Conservation (phyloP, 2,113 vertebrate species). For the Sebastes fasciatus region DNA sequence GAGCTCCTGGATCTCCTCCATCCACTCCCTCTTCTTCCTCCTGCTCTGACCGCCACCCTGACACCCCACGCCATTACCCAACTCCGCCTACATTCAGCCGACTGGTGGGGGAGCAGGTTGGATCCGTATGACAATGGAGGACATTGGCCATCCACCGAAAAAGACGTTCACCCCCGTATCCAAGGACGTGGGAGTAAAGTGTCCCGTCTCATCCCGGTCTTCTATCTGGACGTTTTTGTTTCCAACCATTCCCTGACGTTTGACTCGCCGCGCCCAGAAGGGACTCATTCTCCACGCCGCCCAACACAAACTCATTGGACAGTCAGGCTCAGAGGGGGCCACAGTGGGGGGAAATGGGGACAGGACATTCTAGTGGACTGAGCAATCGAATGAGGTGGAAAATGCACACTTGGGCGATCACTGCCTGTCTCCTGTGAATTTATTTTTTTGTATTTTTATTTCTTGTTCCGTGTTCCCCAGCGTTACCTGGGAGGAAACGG, state of each 20-base stretch:
- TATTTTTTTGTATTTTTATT: slow-evolving; percentile 51
- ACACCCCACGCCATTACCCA: slow-evolving; percentile 4
- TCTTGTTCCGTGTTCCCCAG: slow-evolving; percentile 48
- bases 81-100: slow-evolving; percentile 20
- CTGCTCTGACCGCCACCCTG: slow-evolving; percentile 66
- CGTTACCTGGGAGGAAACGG: slow-evolving; percentile 47
- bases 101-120: slow-evolving; percentile 49
- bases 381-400: slow-evolving; percentile 56
- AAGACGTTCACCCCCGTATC: slow-evolving; percentile 52
- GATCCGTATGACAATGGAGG: slow-evolving; percentile 51
- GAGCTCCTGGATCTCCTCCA: slow-evolving; percentile 69
- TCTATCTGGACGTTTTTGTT: slow-evolving; percentile 51
- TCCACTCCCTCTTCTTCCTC: slow-evolving; percentile 65
- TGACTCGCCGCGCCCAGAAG: slow-evolving; percentile 27
- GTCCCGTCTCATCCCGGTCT: slow-evolving; percentile 29
- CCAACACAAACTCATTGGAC: slow-evolving; percentile 57
- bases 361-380: slow-evolving; percentile 66
- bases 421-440: slow-evolving; percentile 76
- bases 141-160: slow-evolving; percentile 55
- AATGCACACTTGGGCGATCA: slow-evolving; percentile 69
- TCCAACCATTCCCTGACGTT: slow-evolving; percentile 53
- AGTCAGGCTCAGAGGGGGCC: slow-evolving; percentile 36
- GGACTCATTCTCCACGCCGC: slow-evolving; percentile 40
- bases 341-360: slow-evolving; percentile 15
- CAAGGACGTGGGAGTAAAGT: slow-evolving; percentile 34